A percentile compares a stretch with the other conserved stretches of the same genome.
These are phyloP conservation scores for Australoheros scitulus DNA, from an alignment of 2,113 vertebrate genomes.

Conservation along the genomic window DNA sequence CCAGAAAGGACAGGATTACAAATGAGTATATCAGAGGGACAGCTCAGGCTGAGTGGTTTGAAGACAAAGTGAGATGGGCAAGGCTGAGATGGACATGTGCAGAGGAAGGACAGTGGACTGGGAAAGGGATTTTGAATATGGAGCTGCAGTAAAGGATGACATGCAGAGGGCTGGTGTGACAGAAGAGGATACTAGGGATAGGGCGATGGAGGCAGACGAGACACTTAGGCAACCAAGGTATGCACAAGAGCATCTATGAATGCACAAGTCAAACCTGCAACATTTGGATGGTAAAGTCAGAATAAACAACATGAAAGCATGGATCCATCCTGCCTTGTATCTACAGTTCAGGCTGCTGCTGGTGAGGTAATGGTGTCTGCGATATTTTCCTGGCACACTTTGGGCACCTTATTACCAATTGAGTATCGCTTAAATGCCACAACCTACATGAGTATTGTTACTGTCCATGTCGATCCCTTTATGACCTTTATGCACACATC, in stretches of 20 bases:
- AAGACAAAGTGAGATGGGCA: not conserved
- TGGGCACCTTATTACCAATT: too few species aligned
- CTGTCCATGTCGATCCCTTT: not conserved
- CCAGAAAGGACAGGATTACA: not conserved
- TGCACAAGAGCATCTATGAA: not conserved
- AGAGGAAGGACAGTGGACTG: not conserved
- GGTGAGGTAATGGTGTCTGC: not conserved
- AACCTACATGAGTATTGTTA: not conserved
- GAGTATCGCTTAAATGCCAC: too few species aligned
- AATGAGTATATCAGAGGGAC: not conserved
- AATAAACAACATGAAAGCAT: not conserved
- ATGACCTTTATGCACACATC: not conserved
- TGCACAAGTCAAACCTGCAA: not conserved
- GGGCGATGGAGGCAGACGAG: not conserved
- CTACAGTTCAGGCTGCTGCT: accelerated
- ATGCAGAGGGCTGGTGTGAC: not conserved
- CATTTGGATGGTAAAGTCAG: not conserved
- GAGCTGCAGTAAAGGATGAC: not conserved
- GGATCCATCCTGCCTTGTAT: not conserved
- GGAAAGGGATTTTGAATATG: not conserved
- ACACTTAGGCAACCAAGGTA: not conserved
- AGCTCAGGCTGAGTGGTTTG: not conserved
- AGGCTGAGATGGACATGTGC: not conserved
- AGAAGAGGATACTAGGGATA: too few species aligned
- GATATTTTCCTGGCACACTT: not conserved